These are phyloP conservation scores for Dasyornis broadbenti DNA, from an alignment of 2,113 vertebrate genomes.

Conservation along the genomic window DNA sequence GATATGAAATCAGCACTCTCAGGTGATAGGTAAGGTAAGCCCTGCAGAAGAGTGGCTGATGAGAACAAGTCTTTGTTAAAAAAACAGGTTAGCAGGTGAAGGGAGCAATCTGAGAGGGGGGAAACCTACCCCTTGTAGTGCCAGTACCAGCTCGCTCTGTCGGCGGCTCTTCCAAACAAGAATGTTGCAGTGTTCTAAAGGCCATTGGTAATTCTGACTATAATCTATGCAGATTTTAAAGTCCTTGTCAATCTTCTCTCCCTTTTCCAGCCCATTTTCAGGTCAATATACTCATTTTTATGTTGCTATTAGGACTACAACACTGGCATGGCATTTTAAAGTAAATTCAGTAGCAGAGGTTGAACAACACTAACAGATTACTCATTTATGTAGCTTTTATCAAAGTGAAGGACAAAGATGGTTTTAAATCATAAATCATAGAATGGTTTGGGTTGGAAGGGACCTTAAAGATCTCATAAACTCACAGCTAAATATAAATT, in stretches of 20 bases:
- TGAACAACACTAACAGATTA: background rate
- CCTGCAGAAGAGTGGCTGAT: background rate
- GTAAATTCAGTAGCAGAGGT: background rate
- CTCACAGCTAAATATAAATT: background rate
- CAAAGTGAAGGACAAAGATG: background rate
- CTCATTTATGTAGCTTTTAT: background rate
- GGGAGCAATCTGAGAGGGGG: background rate
- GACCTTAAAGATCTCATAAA: background rate
- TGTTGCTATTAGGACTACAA: background rate
- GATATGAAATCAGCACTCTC: background rate
- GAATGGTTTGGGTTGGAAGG: background rate
- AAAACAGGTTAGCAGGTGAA: background rate
- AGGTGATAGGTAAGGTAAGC: background rate
- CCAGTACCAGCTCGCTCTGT: background rate
- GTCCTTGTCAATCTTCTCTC: background rate
- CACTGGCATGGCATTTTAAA: background rate
- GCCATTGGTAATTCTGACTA: background rate
- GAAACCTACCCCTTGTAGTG: background rate
- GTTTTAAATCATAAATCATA: background rate
- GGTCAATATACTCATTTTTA: background rate
- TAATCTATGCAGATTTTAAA: background rate
- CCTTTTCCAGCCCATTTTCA: background rate
- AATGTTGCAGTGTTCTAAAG: background rate
- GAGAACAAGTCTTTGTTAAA: background rate
- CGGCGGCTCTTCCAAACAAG: background rate